These are phyloP conservation scores for Eudasyphora cyanicolor DNA, from an alignment of 2,888 invertebrate species.

Conservation along the genomic window DNA sequence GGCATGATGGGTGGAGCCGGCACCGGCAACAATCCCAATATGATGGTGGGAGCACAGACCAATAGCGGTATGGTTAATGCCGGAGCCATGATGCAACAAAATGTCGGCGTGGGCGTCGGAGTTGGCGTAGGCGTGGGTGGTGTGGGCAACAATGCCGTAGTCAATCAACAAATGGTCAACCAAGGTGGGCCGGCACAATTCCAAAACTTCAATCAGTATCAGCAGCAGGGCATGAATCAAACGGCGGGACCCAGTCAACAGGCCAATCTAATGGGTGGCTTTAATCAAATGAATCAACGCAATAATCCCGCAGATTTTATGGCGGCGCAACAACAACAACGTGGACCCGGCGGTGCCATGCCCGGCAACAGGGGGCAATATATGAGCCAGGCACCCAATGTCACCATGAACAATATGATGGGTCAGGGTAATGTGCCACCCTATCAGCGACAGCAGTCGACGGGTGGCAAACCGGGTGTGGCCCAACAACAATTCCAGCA, in stretches of 20 bases:
- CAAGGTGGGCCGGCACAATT: slow-evolving; percentile 81
- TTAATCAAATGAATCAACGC: slow-evolving; percentile 79
- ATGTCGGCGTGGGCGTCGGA: slow-evolving; percentile 61
- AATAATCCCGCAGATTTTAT: slow-evolving; percentile 78
- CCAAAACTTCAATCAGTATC: slow-evolving; percentile 82
- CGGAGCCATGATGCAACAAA: slow-evolving; percentile 76
- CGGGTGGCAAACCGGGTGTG: slow-evolving; percentile 76
- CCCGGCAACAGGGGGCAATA: slow-evolving; percentile 78
- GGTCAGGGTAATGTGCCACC: slow-evolving; percentile 87
- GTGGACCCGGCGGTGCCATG: slow-evolving; percentile 72
- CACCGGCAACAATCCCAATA: slow-evolving; percentile 61
- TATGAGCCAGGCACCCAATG: slow-evolving; percentile 87
- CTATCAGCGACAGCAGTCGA: slow-evolving; percentile 83
- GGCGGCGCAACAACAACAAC: slow-evolving; percentile 70
- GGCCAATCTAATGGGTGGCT: slow-evolving; percentile 76
- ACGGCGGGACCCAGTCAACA: slow-evolving; percentile 79
- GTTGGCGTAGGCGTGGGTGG: slow-evolving; percentile 51
- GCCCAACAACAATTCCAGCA: slow-evolving; percentile 79
- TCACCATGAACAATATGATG: slow-evolving; percentile 87
- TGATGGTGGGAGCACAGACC: slow-evolving; percentile 69
- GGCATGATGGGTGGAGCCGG: slow-evolving; percentile 75
- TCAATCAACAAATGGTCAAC: slow-evolving; percentile 77
- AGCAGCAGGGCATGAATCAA: slow-evolving; percentile 71
- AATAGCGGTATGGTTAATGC: slow-evolving; percentile 71
- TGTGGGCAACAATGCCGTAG: slow-evolving; percentile 44